Base-by-base conservation (phyloP, 2,888 invertebrate species). In the Platypus cylindrus region DNA sequence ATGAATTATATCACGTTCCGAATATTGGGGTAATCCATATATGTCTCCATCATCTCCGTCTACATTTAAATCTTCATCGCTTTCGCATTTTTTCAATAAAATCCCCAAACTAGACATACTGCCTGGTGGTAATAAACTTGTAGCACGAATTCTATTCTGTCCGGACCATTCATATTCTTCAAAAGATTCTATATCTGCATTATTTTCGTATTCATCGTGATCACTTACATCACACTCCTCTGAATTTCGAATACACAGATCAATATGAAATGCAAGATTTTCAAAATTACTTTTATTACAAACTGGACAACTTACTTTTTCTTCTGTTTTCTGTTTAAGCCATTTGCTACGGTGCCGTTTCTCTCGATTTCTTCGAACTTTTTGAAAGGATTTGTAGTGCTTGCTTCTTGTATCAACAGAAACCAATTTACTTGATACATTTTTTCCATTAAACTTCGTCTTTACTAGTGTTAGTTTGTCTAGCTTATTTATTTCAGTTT, bases 121-220 rank as follows among this genome's bases (percentile, higher is more conserved):
- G 11, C 78, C 77, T 14, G 30, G 13, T 43, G 72, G 69, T 30
- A 83, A 68, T 44, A 86, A 62, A 3, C 79, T 77, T 0, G 78
- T 70, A 1, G 78, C 80, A 3, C 80, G 67, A 34, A 85, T 75
- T 37, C 91, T 64, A 53, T 83, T 81, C 58, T 90, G 82, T 1
- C 89, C 89, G 17, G 89, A 86, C 91, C 91, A 91, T 54, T 84
- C 82, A 60, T 91, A 93, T 55, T 89, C 89, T 46, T 89, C 82
- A 54, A 69, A 78, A 23, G 77, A 79, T 65, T 82, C 83, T 1
- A 83, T 83, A 60, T 86, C 87, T 37, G 86, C 85, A 38, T 78
- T 79, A 52, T 82, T 83, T 14, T 40, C 40, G 41, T 83, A 83
- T 52, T 82, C 83, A 20, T 44, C 40, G 41, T 83, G 82, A 43